Evolutionary conservation across 2,888 invertebrate genomes (phyloP), one percentile per base, ranked within the genome.

Genomic region (Plagodis pulveraria): DNA sequence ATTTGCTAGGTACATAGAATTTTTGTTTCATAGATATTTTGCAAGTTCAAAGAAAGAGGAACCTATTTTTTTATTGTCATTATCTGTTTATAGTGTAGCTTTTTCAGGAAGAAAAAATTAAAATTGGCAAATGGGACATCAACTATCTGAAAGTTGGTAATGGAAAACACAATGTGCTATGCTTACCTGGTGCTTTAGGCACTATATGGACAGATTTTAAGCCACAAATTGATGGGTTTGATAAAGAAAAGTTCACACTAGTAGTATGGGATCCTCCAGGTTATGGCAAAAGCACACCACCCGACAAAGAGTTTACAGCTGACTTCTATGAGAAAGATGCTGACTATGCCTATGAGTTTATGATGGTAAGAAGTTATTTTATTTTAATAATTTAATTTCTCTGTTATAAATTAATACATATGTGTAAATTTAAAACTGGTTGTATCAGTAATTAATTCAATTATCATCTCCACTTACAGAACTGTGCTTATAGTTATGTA

Each of bases 201-300:
- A 94, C 96, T 0, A 95, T 95, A 51, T 96, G 96, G 95, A 96
- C 96, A 0, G 97, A 98, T 82, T 98, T 97, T 75, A 94, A 94
- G 65, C 96, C 96, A 0, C 96, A 96, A 86, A 89, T 97, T 6
- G 94, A 96, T 69, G 92, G 94, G 58, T 84, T 97, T 35, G 89
- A 95, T 76, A 86, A 82, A 64, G 84, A 93, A 5, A 93, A 94
- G 73, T 94, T 96, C 66, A 95, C 95, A 0, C 66, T 96, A 32
- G 82, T 96, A 7, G 96, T 94, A 0, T 97, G 96, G 96, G 98
- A 98, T 84, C 97, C 98, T 0, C 96, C 97, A 0, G 98, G 98
- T 0, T 98, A 97, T 87, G 98, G 98, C 0, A 94, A 94, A 62
- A 97, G 97, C 61, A 93, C 96, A 63, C 97, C 97, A 0, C 97